phyloP scores from a whole-genome alignment of 2,888 invertebrate species.

The Orthonychiurus folsomi region DNA sequence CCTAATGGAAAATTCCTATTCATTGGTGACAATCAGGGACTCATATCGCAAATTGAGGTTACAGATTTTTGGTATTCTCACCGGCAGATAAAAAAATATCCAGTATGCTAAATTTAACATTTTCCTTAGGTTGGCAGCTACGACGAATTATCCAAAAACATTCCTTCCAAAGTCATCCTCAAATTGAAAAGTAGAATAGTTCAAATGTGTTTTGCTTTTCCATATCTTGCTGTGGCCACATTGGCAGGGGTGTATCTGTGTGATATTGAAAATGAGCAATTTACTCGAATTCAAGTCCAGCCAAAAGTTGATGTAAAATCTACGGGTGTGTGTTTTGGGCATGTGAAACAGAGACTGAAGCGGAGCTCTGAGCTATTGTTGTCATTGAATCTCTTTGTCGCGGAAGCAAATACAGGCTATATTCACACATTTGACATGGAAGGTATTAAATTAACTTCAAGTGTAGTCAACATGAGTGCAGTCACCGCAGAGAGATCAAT shows the following conservation, averaged over 20 bases:
- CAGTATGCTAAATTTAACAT: background rate
- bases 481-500: constrained; percentile 17
- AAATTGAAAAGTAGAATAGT: constrained; percentile 29
- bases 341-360: constrained; percentile 12
- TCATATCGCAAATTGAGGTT: constrained; percentile 37
- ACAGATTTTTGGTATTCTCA: no score
- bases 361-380: constrained; percentile 6
- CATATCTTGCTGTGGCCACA: constrained; percentile 33
- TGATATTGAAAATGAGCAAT: constrained; percentile 38
- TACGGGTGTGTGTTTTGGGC: constrained; percentile 28
- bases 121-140: constrained; percentile 21
- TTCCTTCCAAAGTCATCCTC: constrained; percentile 32
- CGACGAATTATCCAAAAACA: constrained; percentile 27
- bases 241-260: constrained; percentile 31
- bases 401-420: constrained; percentile 19
- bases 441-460: constrained; percentile 23
- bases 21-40: constrained; percentile 35
- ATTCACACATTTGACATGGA: constrained; percentile 26
- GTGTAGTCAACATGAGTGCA: constrained; percentile 16
- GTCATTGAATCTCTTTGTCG: constrained; percentile 24
- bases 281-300: constrained; percentile 26
- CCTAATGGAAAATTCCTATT: constrained; percentile 38
- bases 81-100: no score
- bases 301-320: constrained; percentile 22
- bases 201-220: constrained; percentile 37